Evolutionary conservation across 2,888 invertebrate genomes (phyloP), one percentile per base, ranked within the genome.

Genomic region (Yponomeuta evonymella): DNA sequence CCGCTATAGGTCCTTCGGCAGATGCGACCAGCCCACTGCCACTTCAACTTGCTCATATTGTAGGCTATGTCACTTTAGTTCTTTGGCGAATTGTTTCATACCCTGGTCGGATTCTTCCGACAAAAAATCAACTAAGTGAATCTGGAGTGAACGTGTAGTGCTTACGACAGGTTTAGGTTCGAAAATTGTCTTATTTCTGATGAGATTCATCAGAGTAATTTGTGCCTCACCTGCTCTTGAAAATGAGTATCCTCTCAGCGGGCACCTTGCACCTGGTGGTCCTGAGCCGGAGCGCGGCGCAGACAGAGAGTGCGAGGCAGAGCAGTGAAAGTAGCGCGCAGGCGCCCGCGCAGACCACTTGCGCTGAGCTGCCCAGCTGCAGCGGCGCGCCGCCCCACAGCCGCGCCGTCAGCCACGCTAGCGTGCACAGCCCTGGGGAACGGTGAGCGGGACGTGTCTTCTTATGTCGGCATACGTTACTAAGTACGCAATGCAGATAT

Each of bases 261-360:
- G 94, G 94, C 76, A 94, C 92, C 75, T 94, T 94, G 73, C 92
- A 92, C 72, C 93, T 93, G 75, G 94, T 86, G 77, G 93, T 92
- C 74, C 93, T 87, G 75, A 95, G 84, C 73, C 95, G 92, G 75
- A 93, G 90, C 73, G 95, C 93, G 43, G 96, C 94, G 77, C 94
- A 95, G 76, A 94, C 87, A 74, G 95, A 95, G 71, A 96, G 91
- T 70, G 95, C 93, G 66, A 94, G 86, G 79, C 96, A 96, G 69
- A 96, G 93, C 58, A 94, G 82, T 63, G 95, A 90, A 78, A 96
- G 94, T 72, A 96, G 92, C 48, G 94, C 93, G 75, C 95, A 94
- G 72, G 96, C 96, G 70, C 94, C 94, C 48, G 94, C 92, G 81
- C 95, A 95, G 76, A 95, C 94, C 74, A 93, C 92, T 78, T 94